Conservation (phyloP, 2,888 invertebrate species). For the Leptinotarsa rubiginosa region DNA sequence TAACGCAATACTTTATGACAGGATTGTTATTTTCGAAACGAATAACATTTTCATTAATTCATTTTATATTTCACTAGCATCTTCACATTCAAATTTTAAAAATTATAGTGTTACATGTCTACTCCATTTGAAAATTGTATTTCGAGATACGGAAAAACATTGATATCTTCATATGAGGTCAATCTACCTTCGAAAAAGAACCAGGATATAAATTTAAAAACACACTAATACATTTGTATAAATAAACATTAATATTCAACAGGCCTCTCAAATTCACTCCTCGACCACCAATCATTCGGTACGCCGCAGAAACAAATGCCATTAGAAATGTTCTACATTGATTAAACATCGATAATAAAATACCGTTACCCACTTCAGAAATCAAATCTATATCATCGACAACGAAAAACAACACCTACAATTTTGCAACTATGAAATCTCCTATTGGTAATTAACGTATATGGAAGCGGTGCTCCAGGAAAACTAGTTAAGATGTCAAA, state of each 20-base stretch:
- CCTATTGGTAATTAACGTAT: conserved; percentile 25
- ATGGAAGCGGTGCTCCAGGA: conserved; percentile 2
- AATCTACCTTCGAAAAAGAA: not conserved
- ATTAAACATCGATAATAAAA: conserved; percentile 22
- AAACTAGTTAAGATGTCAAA: not conserved
- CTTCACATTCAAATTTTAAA: no score
- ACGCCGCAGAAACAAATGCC: conserved; percentile 11
- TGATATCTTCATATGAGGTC: not conserved
- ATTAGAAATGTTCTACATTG: conserved; percentile 21
- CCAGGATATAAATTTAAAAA: not conserved
- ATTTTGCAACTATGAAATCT: conserved; percentile 38
- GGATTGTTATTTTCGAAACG: no score
- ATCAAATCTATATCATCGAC: conserved; percentile 30
- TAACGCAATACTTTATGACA: no score
- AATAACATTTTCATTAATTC: no score
- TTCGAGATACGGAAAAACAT: not conserved
- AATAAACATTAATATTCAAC: conserved; percentile 7
- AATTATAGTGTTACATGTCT: no score
- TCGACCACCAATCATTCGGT: conserved; percentile 13
- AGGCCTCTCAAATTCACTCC: conserved; percentile 7
- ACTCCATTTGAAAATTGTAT: not conserved
- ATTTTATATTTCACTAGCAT: no score
- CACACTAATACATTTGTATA: conserved; percentile 1
- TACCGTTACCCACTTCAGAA: conserved; percentile 27
- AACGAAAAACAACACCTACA: conserved; percentile 37